Percentiles rank a stretch among this genome's conserved stretches.
These are phyloP conservation scores for Priapulus caudatus DNA, from an alignment of 2,888 invertebrate species.

Conservation along the genomic window DNA sequence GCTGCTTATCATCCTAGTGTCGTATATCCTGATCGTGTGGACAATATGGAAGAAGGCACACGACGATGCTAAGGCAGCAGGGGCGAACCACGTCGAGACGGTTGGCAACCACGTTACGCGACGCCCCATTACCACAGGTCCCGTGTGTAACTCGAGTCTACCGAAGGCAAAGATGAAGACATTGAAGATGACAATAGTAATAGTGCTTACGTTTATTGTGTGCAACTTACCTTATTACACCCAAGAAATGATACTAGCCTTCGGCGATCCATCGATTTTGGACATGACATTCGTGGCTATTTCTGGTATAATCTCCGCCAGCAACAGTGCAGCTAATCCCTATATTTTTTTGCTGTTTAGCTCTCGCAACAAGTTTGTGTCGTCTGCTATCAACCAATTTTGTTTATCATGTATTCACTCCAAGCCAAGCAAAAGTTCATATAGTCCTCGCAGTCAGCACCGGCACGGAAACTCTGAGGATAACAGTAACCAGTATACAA, in stretches of 20 bases:
- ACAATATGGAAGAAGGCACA: not conserved
- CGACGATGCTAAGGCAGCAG: not conserved
- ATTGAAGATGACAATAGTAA: not conserved
- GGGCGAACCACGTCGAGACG: too few species aligned
- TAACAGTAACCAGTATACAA: too few species aligned
- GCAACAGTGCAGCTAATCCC: not conserved
- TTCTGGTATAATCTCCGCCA: not conserved
- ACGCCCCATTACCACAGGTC: not conserved
- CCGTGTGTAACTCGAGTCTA: not conserved
- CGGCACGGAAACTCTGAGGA: too few species aligned
- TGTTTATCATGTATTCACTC: too few species aligned
- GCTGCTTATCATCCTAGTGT: not conserved
- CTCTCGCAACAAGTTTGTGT: not conserved
- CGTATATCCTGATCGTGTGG: not conserved
- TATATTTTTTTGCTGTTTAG: not conserved
- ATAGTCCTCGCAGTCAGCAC: too few species aligned
- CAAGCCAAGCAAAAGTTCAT: too few species aligned
- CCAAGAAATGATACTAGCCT: not conserved
- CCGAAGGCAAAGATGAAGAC: not conserved
- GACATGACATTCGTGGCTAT: not conserved
- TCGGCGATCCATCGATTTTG: not conserved
- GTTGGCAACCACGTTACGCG: too few species aligned
- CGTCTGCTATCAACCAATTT: not conserved
- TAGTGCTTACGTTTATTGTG: not conserved
- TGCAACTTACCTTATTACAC: constrained; percentile 1